These are phyloP conservation scores for Gavialis gangeticus DNA, from an alignment of 2,113 vertebrate species.

Conservation along the genomic window DNA sequence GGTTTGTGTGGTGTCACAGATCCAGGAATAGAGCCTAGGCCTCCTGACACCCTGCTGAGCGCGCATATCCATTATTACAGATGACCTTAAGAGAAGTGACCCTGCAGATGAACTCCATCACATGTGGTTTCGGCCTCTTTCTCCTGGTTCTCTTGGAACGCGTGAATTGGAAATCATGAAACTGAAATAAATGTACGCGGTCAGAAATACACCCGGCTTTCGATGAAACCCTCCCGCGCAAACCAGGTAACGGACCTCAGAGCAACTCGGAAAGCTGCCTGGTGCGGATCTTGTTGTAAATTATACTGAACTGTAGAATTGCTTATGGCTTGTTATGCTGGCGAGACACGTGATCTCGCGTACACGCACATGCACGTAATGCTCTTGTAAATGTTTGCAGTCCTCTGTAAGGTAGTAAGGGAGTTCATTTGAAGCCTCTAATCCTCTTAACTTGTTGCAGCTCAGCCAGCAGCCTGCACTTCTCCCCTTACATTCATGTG, in stretches of 20 bases:
- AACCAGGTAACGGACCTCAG: neutral
- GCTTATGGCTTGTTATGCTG: neutral
- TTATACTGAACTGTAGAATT: neutral
- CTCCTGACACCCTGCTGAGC: too few relatives aligned
- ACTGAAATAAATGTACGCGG: neutral
- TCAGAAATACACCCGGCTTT: neutral
- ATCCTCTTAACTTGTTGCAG: neutral
- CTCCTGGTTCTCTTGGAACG: neutral
- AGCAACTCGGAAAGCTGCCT: neutral
- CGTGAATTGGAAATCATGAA: neutral
- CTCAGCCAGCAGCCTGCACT: neutral
- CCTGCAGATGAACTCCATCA: too few relatives aligned
- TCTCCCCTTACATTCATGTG: neutral
- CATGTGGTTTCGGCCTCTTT: neutral
- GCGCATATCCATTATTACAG: too few relatives aligned
- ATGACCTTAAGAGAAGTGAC: too few relatives aligned
- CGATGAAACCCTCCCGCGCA: neutral
- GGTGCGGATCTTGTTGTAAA: too few relatives aligned
- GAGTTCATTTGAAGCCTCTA: neutral
- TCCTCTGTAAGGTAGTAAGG: neutral
- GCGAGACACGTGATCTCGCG: neutral
- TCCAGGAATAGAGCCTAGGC: too few relatives aligned
- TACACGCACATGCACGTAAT: neutral
- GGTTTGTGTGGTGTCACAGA: too few relatives aligned
- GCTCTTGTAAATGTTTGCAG: too few relatives aligned